Evolutionary conservation across 1,140 invertebrate species (phyloP), one percentile per base, ranked within the genome.

Genomic region (Hypsibius dujardini): DNA sequence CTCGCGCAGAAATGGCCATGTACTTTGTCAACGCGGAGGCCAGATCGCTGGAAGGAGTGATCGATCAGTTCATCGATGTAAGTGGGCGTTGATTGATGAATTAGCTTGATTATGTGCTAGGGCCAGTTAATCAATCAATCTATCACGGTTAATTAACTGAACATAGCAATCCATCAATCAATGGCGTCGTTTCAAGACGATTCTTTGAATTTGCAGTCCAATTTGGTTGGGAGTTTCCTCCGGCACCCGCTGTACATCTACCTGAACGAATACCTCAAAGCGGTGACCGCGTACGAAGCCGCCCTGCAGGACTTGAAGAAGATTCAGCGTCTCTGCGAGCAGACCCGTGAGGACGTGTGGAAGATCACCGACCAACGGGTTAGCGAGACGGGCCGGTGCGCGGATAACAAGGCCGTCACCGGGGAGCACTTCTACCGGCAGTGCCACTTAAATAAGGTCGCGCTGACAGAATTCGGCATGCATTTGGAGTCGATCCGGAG

Each of bases 371-470:
- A 67, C 42, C 12, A 67, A 12, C 7, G 42, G 3, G 62, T 67
- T 3, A 42, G 3, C 3, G 62, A 67, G 42, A 7, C 12, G 3
- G 7, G 7, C 45, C 62, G 62, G 42, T 67, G 62, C 62, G 62
- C 62, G 7, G 62, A 67, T 42, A 67, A 42, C 62, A 67, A 42
- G 7, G 3, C 12, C 7, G 62, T 67, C 7, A 67, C 62, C 3
- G 62, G 62, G 3, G 62, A 67, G 62, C 62, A 67, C 45, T 67
- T 67, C 42, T 67, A 67, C 42, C 62, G 62, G 3, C 62, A 67
- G 62, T 67, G 62, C 62, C 62, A 67, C 42, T 42, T 67, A 3
- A 42, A 67, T 42, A 7, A 67, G 62, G 45, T 14, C 45, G 7
- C 62, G 12, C 62, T 67, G 7, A 42, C 7, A 42, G 7, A 67